Base-by-base conservation (phyloP, 2,888 invertebrate genomes). In the Phyto melanocephala region DNA sequence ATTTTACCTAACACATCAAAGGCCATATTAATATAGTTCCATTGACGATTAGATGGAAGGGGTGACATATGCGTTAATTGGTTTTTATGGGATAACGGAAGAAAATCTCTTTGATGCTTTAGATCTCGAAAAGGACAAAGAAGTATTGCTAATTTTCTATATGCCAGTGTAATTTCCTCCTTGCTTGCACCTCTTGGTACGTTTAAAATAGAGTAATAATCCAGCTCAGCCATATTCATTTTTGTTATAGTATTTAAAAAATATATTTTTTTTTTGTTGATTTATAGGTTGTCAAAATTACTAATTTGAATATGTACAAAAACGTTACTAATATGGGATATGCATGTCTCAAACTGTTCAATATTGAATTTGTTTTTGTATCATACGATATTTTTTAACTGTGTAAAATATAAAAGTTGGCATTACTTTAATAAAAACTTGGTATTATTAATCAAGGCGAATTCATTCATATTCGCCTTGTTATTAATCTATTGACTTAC, bases 201-300 rank as follows among this genome's bases (percentile, higher is more conserved):
- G 70, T 94, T 94, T 50, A 97, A 91, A 83, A 96, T 93, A 2
- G 94, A 94, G 89, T 96, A 97, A 90, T 96, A 97, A 90, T 97
- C 95, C 80, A 95, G 67, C 78, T 91, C 91, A 0, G 86, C 86
- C 7, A 86, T 86, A 72, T 89, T 89, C 89, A 89, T 89, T 47
- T 67, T 72, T 15, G 24, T n/a, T 11, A 17, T n/a, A n/a, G n/a
- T n/a, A 11, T 24, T 42, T 45, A 62, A 56, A 56, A 33, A 50
- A 50, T 50, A 33, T 33, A 33, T 6, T 33, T 33, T 33, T 33
- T 6, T 33, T 33, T 33, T 33, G 33, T 33, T 33, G 3, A 33
- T 33, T 33, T 33, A n/a, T n/a, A n/a, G n/a, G n/a, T n/a, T n/a
- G n/a, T n/a, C n/a, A n/a, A n/a, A n/a, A n/a, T n/a, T n/a, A n/a